These are phyloP conservation scores for Nannoperca obscura DNA, from an alignment of 2,797 vertebrate genomes.

Conservation along the genomic window DNA sequence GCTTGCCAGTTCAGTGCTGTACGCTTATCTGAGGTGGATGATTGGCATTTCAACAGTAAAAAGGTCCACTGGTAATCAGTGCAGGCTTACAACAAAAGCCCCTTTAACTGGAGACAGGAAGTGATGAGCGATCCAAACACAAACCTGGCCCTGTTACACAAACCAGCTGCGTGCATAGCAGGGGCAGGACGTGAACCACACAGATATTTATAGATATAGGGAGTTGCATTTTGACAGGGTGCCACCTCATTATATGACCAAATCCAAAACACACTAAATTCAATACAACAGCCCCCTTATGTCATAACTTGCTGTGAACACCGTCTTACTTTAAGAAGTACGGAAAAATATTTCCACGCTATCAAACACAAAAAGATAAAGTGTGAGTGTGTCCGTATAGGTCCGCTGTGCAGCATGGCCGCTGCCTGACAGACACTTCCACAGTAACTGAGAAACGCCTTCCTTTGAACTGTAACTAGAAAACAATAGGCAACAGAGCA, in stretches of 20 bases:
- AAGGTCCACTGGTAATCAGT: conserved; percentile 56
- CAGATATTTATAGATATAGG: conserved; percentile 78
- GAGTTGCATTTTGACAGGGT: conserved; percentile 67
- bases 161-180: conserved; percentile 65
- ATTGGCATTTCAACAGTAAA: conserved; percentile 55
- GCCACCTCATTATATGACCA: conserved; percentile 57
- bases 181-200: conserved; percentile 62
- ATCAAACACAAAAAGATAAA: conserved; percentile 17
- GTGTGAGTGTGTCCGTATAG: background rate
- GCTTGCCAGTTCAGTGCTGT: conserved; percentile 15
- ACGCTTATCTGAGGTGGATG: conserved; percentile 41
- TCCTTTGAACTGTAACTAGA: conserved; percentile 64
- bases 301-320: conserved; percentile 23
- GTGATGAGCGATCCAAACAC: conserved; percentile 62
- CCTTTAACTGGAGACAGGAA: conserved; percentile 72
- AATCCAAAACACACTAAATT: conserved; percentile 44
- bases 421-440: conserved; percentile 39
- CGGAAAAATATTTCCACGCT: conserved; percentile 6
- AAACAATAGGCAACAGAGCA: conserved; percentile 68
- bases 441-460: conserved; percentile 58
- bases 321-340: background rate
- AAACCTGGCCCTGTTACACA: conserved; percentile 72
- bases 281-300: conserved; percentile 17
- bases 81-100: conserved; percentile 57
- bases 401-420: conserved; percentile 25